phyloP scores from a whole-genome alignment of 2,888 invertebrate species.

The Neuroscelio doddi region DNA sequence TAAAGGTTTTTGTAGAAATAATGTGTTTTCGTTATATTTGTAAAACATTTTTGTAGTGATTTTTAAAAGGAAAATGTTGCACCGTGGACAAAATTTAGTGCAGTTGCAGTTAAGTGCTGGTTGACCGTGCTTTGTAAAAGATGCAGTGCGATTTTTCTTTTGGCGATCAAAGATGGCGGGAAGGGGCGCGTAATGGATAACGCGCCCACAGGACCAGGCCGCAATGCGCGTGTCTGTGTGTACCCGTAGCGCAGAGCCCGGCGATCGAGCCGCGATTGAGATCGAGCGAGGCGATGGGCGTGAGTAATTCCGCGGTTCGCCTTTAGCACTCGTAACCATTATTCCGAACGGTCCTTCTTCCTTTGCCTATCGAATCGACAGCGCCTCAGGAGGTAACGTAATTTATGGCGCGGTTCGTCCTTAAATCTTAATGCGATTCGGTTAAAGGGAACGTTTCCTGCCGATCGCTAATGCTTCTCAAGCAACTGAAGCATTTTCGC shows the following conservation, averaged over 20 bases:
- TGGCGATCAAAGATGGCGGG: too few species aligned
- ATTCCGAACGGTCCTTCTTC: slow-evolving; percentile 51
- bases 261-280: slow-evolving; percentile 35
- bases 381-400: slow-evolving; percentile 58
- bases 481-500: too few species aligned
- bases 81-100: too few species aligned
- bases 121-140: too few species aligned
- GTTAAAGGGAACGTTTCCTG: slow-evolving; percentile 60
- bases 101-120: too few species aligned
- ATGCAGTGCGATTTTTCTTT: too few species aligned
- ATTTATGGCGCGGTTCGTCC: slow-evolving; percentile 60
- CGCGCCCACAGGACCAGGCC: slow-evolving; percentile 1
- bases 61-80: too few species aligned
- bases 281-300: slow-evolving; percentile 46
- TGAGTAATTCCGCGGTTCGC: slow-evolving; percentile 51
- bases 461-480: too few species aligned
- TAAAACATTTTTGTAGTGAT: too few species aligned
- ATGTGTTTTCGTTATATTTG: too few species aligned
- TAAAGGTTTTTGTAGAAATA: too few species aligned
- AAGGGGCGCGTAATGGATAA: slow-evolving; percentile 18
- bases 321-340: slow-evolving; percentile 46
- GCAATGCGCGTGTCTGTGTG: slow-evolving; percentile 8
- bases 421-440: slow-evolving; percentile 66
- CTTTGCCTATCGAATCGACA: slow-evolving; percentile 61
- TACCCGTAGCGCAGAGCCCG: not conserved